Base-by-base conservation (phyloP, 1,140 invertebrate genomes). In the Macrosteles quadrilineatus region DNA sequence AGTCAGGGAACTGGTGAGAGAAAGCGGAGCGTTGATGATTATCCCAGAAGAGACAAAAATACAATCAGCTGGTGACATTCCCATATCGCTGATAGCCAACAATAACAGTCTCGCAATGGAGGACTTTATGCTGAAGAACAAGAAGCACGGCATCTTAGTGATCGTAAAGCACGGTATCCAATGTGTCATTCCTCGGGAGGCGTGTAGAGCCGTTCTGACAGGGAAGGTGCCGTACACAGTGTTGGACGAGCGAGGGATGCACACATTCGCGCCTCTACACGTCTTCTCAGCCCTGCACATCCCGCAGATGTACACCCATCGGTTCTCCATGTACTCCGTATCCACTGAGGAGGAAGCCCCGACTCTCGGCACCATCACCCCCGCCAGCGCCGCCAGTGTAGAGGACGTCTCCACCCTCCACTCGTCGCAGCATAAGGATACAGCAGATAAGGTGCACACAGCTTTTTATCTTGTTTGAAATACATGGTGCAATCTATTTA, bases 111-210 rank as follows among this genome's bases (percentile, higher is more conserved):
- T 92, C 2, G 90, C 90, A 0, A 90, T 91, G 78, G 90, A 92
- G 80, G 89, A 92, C 62, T 90, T 88, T 74, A 76, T 92, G n/a
- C 82, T 88, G 71, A 84, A 85, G 73, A 82, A 84, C 66, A 83
- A 85, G 72, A 67, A 70, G 23, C 79, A 83, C 1, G 81, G 80
- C 11, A 83, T 86, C 0, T 83, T 91, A 36, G 84, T 93, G 76
- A 91, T 93, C 47, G 84, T 91, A 69, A 91, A 92, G 68, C 87
- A 88, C 75, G 88, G 89, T 19, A 75, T 90, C n/a, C 90, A 93
- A 77, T 88, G 88, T 0, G 89, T 93, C 0, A 86, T 93, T 21
- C 91, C 91, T 0, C 83, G 88, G 45, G 90, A 92, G 77, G 88
- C 88, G 0, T 86, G 90, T 45, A 83, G 88, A 25, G 86, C 86